Percentiles rank a stretch among this genome's conserved stretches.
These are phyloP conservation scores for Drosophila mojavensis DNA, from an alignment of 1,140 invertebrate genomes.

Conservation along the genomic window DNA sequence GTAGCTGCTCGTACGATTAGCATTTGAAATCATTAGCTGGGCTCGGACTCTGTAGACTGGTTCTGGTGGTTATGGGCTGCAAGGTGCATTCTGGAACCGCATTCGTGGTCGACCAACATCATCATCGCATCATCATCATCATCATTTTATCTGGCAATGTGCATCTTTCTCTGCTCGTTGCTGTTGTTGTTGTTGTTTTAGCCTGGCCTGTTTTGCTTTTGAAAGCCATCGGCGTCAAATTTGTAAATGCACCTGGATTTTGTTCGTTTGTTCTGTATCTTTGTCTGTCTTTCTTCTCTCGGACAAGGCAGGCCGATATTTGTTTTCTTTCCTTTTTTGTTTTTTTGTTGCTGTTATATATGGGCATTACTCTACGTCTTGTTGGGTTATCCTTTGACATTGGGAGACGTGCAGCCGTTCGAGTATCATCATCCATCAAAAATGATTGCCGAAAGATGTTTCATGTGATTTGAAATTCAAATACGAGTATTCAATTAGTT, in stretches of 20 bases:
- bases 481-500: constrained; percentile 77
- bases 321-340: constrained; percentile 49
- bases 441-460: constrained; percentile 81
- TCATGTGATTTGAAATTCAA: constrained; percentile 77
- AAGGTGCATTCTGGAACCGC: constrained; percentile 78
- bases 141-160: constrained; percentile 76
- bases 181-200: constrained; percentile 35
- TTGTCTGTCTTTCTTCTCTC: constrained; percentile 58
- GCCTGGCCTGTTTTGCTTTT: constrained; percentile 71
- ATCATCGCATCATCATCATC: constrained; percentile 56
- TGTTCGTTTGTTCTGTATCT: constrained; percentile 51
- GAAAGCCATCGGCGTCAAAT: constrained; percentile 79
- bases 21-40: constrained; percentile 79
- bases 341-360: constrained; percentile 14
- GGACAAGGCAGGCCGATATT: constrained; percentile 56
- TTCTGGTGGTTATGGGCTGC: constrained; percentile 40
- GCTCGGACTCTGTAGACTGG: constrained; percentile 7
- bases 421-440: constrained; percentile 79
- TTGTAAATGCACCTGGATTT: constrained; percentile 82
- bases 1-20: constrained; percentile 57
- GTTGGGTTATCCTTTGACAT: constrained; percentile 76
- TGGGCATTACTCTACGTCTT: constrained; percentile 62
- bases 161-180: constrained; percentile 61
- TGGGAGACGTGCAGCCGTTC: constrained; percentile 58
- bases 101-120: constrained; percentile 70